These are phyloP conservation scores for Tetrax tetrax DNA, from an alignment of 2,113 vertebrate genomes.

Conservation along the genomic window DNA sequence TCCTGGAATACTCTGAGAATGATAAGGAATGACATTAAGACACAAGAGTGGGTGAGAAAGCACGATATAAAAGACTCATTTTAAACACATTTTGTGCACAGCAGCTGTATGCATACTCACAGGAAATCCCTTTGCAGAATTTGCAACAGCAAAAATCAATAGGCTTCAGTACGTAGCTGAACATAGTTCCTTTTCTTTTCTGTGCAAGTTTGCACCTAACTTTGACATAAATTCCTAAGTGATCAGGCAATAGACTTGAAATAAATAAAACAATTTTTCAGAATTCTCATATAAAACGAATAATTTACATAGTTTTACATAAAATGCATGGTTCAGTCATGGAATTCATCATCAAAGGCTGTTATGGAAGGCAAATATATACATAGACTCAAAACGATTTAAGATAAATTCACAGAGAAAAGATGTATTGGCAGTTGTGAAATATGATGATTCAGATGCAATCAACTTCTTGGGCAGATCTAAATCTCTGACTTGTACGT, in stretches of 20 bases:
- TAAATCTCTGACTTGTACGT: not conserved
- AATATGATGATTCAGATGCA: not conserved
- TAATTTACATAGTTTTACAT: not conserved
- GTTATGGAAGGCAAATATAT: not conserved
- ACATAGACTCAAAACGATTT: not conserved
- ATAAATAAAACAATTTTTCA: not conserved
- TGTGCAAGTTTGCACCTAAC: not conserved
- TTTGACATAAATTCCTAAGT: not conserved
- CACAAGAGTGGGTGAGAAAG: not conserved
- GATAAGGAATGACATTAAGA: not conserved
- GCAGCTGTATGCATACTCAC: not conserved
- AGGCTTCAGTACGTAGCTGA: not conserved
- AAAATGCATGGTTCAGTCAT: not conserved
- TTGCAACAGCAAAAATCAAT: not conserved
- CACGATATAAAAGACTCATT: not conserved
- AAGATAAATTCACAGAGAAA: not conserved
- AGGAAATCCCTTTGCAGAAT: not conserved
- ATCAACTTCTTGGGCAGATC: not conserved
- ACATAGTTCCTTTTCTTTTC: not conserved
- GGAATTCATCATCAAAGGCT: not conserved
- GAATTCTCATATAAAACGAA: not conserved
- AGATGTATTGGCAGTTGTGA: not conserved
- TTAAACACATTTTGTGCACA: rapidly evolving
- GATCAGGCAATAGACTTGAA: not conserved
- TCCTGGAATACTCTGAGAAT: not conserved